Conservation (phyloP, 2,113 vertebrate genomes). For the Strix aluco region DNA sequence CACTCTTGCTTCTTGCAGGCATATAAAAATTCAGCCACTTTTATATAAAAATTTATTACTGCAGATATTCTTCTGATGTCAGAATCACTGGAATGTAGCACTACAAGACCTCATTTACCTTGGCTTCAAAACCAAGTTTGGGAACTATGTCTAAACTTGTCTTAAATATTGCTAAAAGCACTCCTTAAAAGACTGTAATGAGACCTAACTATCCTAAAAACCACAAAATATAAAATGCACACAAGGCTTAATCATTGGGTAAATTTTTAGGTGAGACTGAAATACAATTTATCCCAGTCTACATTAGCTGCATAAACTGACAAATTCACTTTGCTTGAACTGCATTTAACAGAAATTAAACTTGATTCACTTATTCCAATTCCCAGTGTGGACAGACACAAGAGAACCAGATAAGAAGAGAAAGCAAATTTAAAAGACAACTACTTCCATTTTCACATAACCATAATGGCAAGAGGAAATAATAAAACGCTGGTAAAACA, state of each 20-base stretch:
- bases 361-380: not conserved
- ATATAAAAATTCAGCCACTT: not conserved
- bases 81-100: constrained; percentile 59
- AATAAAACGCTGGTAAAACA: not conserved
- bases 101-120: constrained; percentile 54
- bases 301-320: not conserved
- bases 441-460: not conserved
- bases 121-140: constrained; percentile 35
- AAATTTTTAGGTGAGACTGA: constrained; percentile 11
- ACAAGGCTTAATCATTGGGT: not conserved
- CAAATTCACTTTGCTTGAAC: not conserved
- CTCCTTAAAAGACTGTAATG: constrained; percentile 19
- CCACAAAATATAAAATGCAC: constrained; percentile 18
- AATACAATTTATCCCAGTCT: not conserved
- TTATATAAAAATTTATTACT: not conserved
- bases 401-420: not conserved
- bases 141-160: constrained; percentile 56
- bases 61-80: constrained; percentile 48
- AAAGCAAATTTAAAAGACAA: constrained; percentile 17
- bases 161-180: constrained; percentile 10
- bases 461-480: not conserved
- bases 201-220: constrained; percentile 11
- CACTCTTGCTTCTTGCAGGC: not conserved
- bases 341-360: constrained; percentile 2
- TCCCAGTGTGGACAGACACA: not conserved